Evolutionary conservation across 2,797 vertebrate genomes (phyloP), one percentile per base, ranked within the genome.

Genomic region (Poecilia picta): DNA sequence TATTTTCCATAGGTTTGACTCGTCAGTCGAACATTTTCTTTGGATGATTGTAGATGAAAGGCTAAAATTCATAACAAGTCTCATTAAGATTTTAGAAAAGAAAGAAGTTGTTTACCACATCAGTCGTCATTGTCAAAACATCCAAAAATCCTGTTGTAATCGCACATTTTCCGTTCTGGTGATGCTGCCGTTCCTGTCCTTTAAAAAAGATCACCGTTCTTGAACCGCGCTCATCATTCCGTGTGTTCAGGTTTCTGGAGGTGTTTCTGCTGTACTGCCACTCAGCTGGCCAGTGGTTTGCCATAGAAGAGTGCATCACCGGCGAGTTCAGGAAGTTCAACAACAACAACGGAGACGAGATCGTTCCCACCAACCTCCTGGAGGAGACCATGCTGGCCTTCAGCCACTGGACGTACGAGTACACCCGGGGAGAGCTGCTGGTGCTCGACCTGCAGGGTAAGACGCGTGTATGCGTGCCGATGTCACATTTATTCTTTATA

Each of bases 331-430:
- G 98, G 81, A 99, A 99, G 94, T 99, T 99, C 23, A 99, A 99
- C 88, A 99, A 99, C 90, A 99, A 99, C 92, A 99, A 99, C 0
- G 98, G 98, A n/a, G 98, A 99, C 73, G 98, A 99, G 88, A 99
- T 98, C 68, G 96, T 98, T 77, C 98, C 98, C 83, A 98, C 97
- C 62, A 99, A 98, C 89, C 97, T 98, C 77, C 94, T 99, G 81
- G 98, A 99, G 91, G 98, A 99, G 83, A 98, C 98, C 88, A 99
- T 99, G 98, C 94, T 99, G 87, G 98, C 98, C 85, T 99, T 99
- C 92, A 99, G 98, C 94, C 98, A 99, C 88, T 99, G 98, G 98
- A 98, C 97, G 0, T 99, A 98, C 0, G 98, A 99, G 87, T 99
- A 98, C 89, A 99, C 98, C 1, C 96, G 98, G 5, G 98, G 98